Conservation (phyloP, 2,888 invertebrate genomes). For the Mantis religiosa region DNA sequence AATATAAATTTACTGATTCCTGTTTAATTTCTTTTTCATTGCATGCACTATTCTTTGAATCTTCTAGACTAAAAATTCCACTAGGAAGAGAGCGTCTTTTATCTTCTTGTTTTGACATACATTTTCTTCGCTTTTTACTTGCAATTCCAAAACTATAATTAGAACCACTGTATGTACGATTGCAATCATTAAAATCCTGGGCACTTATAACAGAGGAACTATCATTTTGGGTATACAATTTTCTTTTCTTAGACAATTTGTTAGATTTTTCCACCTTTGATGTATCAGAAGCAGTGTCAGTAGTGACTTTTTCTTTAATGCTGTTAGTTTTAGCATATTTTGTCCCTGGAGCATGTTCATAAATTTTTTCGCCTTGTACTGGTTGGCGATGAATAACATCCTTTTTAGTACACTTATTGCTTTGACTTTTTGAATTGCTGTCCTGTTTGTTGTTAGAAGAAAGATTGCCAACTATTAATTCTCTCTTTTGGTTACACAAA, state of each 20-base stretch:
- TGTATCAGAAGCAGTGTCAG: neutral
- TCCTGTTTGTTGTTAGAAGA: neutral
- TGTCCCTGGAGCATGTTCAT: neutral
- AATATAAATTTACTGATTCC: neutral
- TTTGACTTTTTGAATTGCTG: neutral
- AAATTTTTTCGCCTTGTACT: neutral
- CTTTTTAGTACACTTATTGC: neutral
- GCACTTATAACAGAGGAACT: neutral
- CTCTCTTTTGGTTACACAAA: neutral
- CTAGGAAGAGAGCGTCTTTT: neutral
- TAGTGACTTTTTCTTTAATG: neutral
- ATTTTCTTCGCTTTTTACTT: neutral
- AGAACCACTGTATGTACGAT: neutral
- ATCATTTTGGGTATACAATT: neutral
- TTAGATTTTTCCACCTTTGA: neutral
- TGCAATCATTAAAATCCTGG: neutral
- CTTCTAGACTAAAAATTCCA: neutral
- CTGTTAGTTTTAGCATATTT: neutral
- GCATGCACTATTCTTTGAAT: neutral
- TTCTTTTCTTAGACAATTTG: neutral
- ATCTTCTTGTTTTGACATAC: neutral
- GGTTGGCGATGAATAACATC: neutral
- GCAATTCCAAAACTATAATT: neutral
- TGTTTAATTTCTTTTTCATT: neutral
- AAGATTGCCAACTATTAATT: neutral